Evolutionary conservation across 2,888 invertebrate genomes (phyloP).

Genomic region (Lutraria lutraria): DNA sequence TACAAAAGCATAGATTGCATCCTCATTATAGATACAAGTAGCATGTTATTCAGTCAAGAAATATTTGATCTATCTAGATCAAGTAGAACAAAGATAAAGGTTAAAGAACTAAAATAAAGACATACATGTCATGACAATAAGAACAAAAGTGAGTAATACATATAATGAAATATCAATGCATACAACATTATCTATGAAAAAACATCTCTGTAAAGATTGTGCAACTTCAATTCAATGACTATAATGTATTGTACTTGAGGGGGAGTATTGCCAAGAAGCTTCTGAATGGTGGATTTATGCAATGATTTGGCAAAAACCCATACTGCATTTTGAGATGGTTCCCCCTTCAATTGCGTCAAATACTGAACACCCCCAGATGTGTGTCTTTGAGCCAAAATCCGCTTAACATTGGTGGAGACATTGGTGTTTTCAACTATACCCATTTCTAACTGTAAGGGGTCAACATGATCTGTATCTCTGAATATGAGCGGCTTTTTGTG

Average conservation of each 20-base stretch:
- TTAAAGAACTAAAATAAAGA: too few species aligned
- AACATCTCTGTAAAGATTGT: not conserved
- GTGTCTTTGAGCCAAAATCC: constrained; percentile 57
- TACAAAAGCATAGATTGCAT: too few species aligned
- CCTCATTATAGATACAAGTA: too few species aligned
- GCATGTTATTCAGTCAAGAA: not conserved
- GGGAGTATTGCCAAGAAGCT: constrained; percentile 20
- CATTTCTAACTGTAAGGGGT: constrained; percentile 1
- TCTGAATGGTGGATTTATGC: constrained; percentile 11
- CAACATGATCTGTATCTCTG: constrained; percentile 38
- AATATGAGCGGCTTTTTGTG: constrained; percentile 38
- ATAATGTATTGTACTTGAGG: constrained; percentile 9
- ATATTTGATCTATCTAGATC: not conserved
- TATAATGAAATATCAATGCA: not conserved
- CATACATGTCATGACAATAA: too few species aligned
- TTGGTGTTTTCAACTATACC: constrained; percentile 18
- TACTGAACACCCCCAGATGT: constrained; percentile 48
- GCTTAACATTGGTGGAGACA: constrained; percentile 42
- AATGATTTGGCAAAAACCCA: constrained; percentile 45
- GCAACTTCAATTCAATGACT: not conserved
- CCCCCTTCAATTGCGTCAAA: constrained; percentile 57
- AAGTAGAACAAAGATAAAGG: too few species aligned
- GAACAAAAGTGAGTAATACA: too few species aligned
- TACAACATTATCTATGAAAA: constrained; percentile 6
- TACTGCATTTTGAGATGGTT: constrained; percentile 58